Evolutionary conservation across 2,113 vertebrate species (phyloP).

Genomic region (Acrocephalus kingi): DNA sequence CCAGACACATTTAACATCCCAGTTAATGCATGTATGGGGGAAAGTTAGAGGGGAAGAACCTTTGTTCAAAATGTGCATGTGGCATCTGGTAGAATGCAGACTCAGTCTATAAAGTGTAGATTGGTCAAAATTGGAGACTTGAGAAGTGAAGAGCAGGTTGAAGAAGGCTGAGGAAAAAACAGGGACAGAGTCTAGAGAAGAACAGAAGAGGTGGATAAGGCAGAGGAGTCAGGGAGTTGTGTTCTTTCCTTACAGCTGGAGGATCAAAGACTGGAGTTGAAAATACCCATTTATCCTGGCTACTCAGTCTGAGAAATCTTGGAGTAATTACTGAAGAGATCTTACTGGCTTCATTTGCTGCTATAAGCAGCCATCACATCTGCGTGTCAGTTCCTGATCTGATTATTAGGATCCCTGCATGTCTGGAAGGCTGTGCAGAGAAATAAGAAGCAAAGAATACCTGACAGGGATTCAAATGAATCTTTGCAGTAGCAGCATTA

Average conservation of each 20-base stretch:
- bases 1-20: not conserved
- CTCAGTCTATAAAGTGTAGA: not conserved
- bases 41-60: not conserved
- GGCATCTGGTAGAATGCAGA: not conserved
- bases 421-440: not conserved
- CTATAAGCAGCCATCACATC: not conserved
- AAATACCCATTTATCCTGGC: not conserved
- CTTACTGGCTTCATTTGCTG: not conserved
- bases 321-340: not conserved
- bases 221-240: not conserved
- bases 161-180: not conserved
- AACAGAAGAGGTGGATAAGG: not conserved
- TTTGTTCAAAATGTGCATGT: not conserved
- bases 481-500: not conserved
- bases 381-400: not conserved
- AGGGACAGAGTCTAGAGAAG: not conserved
- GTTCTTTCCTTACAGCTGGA: not conserved
- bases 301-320: not conserved
- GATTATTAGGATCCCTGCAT: not conserved
- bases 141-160: not conserved
- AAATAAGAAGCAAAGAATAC: not conserved
- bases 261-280: not conserved
- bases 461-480: not conserved
- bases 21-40: accelerated
- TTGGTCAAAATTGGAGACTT: not conserved